Percentiles rank a stretch among this genome's conserved stretches.
These are phyloP conservation scores for Steinernema scapterisci DNA, from an alignment of 2,888 invertebrate genomes.

Conservation along the genomic window DNA sequence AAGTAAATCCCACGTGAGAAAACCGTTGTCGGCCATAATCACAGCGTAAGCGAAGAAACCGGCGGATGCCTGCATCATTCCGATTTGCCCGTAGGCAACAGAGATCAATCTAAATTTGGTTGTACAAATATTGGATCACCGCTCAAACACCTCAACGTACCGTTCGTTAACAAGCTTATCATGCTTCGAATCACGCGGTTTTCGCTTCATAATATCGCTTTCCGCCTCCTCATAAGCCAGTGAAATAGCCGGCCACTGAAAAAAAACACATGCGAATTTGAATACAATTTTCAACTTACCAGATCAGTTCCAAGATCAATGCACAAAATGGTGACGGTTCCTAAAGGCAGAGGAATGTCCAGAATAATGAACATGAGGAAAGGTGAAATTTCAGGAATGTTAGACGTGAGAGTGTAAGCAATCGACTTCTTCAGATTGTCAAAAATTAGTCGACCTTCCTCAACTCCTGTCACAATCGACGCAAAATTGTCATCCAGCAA, in stretches of 20 bases:
- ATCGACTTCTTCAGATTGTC: constrained; percentile 73
- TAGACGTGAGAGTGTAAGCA: constrained; percentile 72
- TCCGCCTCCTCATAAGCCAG: constrained; percentile 78
- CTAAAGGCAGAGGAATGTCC: constrained; percentile 71
- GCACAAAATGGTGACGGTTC: constrained; percentile 72
- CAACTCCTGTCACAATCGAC: constrained; percentile 88
- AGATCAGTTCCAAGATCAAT: constrained; percentile 73
- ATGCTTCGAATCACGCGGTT: constrained; percentile 73
- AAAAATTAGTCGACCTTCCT: constrained; percentile 73
- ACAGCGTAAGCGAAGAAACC: constrained; percentile 99
- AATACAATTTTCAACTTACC: constrained; percentile 60
- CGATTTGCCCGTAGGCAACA: constrained; percentile 98
- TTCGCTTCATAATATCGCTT: constrained; percentile 77
- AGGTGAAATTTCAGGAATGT: constrained; percentile 72
- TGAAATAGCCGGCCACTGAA: constrained; percentile 78
- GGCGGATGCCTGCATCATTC: constrained; percentile 97
- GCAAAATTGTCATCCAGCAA: constrained; percentile 92
- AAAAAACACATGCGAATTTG: not conserved
- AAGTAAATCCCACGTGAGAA: constrained; percentile 84
- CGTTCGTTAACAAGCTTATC: constrained; percentile 78
- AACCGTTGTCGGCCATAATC: constrained; percentile 99
- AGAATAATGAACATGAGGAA: constrained; percentile 71
- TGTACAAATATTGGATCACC: not conserved
- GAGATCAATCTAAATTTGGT: constrained; percentile 78
- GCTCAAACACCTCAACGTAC: constrained; percentile 64